phyloP scores from a whole-genome alignment of 2,113 vertebrate species.

The Albula glossodonta region DNA sequence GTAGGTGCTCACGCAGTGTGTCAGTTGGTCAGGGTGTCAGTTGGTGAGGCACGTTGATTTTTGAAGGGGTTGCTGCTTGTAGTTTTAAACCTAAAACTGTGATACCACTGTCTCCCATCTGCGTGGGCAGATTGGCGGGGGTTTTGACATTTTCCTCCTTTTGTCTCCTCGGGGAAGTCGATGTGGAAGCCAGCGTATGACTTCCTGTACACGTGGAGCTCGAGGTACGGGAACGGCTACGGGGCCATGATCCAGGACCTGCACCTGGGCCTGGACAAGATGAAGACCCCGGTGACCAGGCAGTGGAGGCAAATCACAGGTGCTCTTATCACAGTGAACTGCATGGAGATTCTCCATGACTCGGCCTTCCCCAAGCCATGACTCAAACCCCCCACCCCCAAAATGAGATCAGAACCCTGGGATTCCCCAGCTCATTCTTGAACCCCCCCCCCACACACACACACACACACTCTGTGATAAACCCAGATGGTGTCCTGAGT shows the following conservation, averaged over 20 bases:
- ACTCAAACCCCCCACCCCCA: not conserved
- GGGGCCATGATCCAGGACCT: constrained; percentile 90
- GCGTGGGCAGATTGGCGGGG: too few relatives aligned
- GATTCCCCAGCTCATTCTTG: not conserved
- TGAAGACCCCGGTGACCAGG: constrained; percentile 91
- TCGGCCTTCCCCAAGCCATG: constrained; percentile 72
- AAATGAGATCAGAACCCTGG: not conserved
- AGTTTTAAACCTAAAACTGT: not conserved
- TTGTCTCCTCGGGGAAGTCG: constrained; percentile 67
- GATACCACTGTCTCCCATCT: too few relatives aligned
- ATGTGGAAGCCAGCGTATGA: constrained; percentile 99
- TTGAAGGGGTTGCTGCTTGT: not conserved
- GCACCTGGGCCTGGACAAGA: constrained; percentile 88
- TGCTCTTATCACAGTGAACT: constrained; percentile 85
- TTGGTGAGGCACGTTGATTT: not conserved
- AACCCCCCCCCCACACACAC: too few relatives aligned
- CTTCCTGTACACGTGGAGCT: constrained; percentile 90
- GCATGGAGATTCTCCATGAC: constrained; percentile 79
- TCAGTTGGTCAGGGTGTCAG: not conserved
- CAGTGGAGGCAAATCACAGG: constrained; percentile 92
- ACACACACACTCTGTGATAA: not conserved
- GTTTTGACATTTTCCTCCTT: not conserved
- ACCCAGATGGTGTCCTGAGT: not conserved
- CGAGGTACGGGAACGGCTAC: constrained; percentile 82
- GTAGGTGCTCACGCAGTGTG: not conserved